Evolutionary conservation across 2,888 invertebrate genomes (phyloP).

Genomic region (Tenthredo notha): DNA sequence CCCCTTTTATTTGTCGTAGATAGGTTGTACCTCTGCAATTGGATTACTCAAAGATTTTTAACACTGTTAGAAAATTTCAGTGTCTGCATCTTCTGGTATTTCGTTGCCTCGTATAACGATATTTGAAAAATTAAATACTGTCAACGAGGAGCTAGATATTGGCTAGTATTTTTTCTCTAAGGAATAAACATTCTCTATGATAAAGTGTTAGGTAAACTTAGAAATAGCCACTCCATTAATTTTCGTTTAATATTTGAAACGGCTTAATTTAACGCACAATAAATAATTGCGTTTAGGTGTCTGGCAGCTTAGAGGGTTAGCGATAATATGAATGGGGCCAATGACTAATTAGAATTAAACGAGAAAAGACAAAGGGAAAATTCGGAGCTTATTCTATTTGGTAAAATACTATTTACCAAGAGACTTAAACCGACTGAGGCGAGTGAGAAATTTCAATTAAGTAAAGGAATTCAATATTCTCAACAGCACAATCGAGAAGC

Average conservation of each 20-base stretch:
- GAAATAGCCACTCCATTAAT: not conserved
- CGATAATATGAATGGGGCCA: not conserved
- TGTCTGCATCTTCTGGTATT: not conserved
- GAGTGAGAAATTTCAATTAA: slow-evolving; percentile 36
- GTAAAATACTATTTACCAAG: slow-evolving; percentile 15
- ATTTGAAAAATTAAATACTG: not conserved
- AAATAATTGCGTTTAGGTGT: slow-evolving; percentile 15
- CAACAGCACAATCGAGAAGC: slow-evolving; percentile 12
- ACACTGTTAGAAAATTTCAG: not conserved
- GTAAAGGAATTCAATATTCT: slow-evolving; percentile 27
- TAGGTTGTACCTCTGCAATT: not conserved
- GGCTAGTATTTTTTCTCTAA: not conserved
- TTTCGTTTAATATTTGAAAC: not conserved
- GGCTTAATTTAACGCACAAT: not conserved
- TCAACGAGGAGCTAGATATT: not conserved
- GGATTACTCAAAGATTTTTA: slow-evolving; percentile 8
- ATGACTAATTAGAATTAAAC: slow-evolving; percentile 32
- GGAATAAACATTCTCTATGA: not conserved
- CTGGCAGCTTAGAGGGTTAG: not conserved
- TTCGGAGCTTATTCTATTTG: not conserved
- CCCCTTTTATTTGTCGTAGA: not conserved
- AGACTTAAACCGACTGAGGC: not conserved
- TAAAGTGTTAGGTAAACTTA: not conserved
- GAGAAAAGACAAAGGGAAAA: not conserved
- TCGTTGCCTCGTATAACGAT: not conserved